Conservation (phyloP, 1,140 invertebrate genomes). For the Drosophila mauritiana region DNA sequence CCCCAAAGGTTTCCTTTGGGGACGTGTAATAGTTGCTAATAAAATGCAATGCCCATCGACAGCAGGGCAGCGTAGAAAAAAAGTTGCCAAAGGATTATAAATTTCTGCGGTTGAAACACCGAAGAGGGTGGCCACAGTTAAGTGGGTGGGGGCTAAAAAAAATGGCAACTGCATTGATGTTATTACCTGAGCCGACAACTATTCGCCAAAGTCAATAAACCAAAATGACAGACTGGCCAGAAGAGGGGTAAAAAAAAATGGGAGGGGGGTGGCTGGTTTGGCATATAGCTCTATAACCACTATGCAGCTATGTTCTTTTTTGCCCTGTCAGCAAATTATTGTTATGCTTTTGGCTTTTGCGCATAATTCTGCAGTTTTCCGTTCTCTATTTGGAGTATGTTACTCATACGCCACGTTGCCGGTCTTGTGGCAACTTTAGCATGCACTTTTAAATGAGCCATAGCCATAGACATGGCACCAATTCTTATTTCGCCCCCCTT, state of each 20-base stretch:
- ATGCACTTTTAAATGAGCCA: constrained; percentile 75
- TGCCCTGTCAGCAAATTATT: constrained; percentile 70
- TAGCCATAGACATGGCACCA: constrained; percentile 60
- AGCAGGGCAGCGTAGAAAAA: constrained; percentile 14
- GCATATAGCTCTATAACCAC: not conserved
- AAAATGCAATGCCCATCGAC: constrained; percentile 77
- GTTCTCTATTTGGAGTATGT: constrained; percentile 74
- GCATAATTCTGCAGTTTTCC: constrained; percentile 76
- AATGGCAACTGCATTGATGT: constrained; percentile 83
- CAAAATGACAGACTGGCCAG: constrained; percentile 63
- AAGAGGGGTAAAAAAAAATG: constrained; percentile 10
- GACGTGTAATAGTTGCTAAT: constrained; percentile 81
- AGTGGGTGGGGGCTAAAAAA: constrained; percentile 51
- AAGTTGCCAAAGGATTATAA: constrained; percentile 33
- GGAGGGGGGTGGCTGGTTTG: not conserved
- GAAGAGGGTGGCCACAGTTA: not conserved
- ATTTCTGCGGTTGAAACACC: constrained; percentile 10
- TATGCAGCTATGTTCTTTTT: constrained; percentile 49
- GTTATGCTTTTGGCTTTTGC: constrained; percentile 79
- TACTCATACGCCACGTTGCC: constrained; percentile 74
- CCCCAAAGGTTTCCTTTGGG: constrained; percentile 29
- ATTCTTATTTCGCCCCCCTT: constrained; percentile 24
- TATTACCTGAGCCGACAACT: constrained; percentile 80
- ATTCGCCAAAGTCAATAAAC: constrained; percentile 82
- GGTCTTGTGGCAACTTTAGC: constrained; percentile 31